Base-by-base conservation (phyloP, 35 echinoderm and acorn worm species). In the Heliocidaris tuberculata region DNA sequence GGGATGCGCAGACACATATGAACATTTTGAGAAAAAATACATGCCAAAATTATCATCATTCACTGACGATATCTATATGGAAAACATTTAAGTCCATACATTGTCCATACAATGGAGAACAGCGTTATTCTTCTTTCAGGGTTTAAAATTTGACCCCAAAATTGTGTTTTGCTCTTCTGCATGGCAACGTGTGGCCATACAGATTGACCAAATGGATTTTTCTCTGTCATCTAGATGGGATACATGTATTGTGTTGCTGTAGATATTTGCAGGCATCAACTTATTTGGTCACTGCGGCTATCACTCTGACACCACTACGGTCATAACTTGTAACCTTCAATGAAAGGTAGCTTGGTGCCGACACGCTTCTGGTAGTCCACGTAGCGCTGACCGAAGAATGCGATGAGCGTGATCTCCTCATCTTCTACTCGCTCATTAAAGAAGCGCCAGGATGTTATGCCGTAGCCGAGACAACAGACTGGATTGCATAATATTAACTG, bases 361-460 rank as follows among this genome's bases (percentile, higher is more conserved):
- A 99, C 98, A 24, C 59, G 65, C 85, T 96, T 95, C 93, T 99
- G 98, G 87, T 99, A 99, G 24, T 97, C 95, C 24, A 99, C 47
- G 86, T 99, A 99, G 17, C 96, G 95, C 50, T 99, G 97, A 15
- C 98, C 98, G 48, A 99, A 99, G 94, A 99, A 99, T 30, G 97
- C 96, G 0, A 99, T 30, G 2, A 99, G 92, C 10, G 97, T 97
- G 5, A 99, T 97, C 93, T 99, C 98, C 93, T 99, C 98, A 42
- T 99, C 98, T 85, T 97, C 98, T 4, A 99, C 95, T 27, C 98
- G 93, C 90, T 96, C 98, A 24, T 97, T 99, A 88, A 99, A 99
- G 85, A 99, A 99, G 50, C 96, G 65, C 98, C 98, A 99, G 13
- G 98, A 99, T 94, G 98, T 96, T 8, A 97, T 30, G 13, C 97